Percentiles rank a stretch among this genome's conserved stretches.
Evolutionary conservation across 2,797 vertebrate species (phyloP).

Genomic region (Sebastiscus tertius): DNA sequence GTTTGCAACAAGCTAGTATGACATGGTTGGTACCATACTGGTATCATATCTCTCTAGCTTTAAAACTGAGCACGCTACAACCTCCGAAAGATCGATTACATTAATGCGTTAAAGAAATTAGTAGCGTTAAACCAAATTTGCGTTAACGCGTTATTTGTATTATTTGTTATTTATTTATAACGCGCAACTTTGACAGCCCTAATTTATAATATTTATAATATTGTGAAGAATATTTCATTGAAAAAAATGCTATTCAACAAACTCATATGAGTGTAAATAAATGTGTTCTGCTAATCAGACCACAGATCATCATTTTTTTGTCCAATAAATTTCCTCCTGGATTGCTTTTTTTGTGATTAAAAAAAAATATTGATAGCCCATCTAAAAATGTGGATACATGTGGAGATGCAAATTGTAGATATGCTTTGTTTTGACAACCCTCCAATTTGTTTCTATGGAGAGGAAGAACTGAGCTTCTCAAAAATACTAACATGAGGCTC

Average conservation of each 20-base stretch:
- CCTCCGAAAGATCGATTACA: too few relatives aligned
- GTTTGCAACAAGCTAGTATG: too few relatives aligned
- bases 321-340: neutral
- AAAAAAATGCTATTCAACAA: neutral
- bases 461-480: neutral
- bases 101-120: too few relatives aligned
- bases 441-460: neutral
- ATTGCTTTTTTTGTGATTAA: neutral
- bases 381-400: neutral
- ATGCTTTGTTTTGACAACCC: neutral
- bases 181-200: too few relatives aligned
- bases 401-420: neutral
- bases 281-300: neutral
- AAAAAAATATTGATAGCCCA: neutral
- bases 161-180: too few relatives aligned
- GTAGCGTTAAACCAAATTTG: too few relatives aligned
- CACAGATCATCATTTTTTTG: neutral
- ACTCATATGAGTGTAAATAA: neutral
- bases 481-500: neutral
- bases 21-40: too few relatives aligned
- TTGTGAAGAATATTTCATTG: neutral
- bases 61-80: too few relatives aligned
- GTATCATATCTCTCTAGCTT: too few relatives aligned
- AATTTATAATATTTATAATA: too few relatives aligned
- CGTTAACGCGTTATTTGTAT: too few relatives aligned